Percentiles rank a stretch among this genome's conserved stretches.
Evolutionary conservation across 2,797 vertebrate genomes (phyloP).

Genomic region (Halcyon leucocephala): DNA sequence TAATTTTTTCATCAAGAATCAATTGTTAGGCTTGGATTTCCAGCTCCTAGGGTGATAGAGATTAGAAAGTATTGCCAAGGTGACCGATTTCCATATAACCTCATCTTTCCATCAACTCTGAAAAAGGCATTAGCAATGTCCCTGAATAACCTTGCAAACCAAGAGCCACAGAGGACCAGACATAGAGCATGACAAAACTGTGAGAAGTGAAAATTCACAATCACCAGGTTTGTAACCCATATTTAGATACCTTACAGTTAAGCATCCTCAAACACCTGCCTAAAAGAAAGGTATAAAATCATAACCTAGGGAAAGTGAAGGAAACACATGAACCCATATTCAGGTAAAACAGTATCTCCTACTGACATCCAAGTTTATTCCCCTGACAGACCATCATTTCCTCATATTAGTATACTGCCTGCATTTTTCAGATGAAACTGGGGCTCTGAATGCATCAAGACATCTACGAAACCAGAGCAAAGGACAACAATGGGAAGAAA

Average conservation of each 20-base stretch:
- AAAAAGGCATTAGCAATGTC: slow-evolving; percentile 27
- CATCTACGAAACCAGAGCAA: not conserved
- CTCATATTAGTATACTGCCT: not conserved
- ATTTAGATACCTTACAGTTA: not conserved
- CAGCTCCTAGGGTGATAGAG: slow-evolving; percentile 32
- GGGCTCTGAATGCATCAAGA: not conserved
- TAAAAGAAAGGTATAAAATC: not conserved
- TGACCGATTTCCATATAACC: slow-evolving; percentile 63
- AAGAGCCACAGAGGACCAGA: not conserved
- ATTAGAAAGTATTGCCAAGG: slow-evolving; percentile 61
- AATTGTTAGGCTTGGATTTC: slow-evolving; percentile 64
- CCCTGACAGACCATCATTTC: not conserved
- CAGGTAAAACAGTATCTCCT: not conserved
- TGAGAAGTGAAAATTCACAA: not conserved
- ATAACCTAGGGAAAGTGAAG: not conserved
- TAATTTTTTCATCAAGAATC: slow-evolving; percentile 72
- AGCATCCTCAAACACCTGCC: not conserved
- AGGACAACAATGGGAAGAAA: not conserved
- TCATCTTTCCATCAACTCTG: slow-evolving; percentile 45
- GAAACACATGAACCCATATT: not conserved
- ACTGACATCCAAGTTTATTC: not conserved
- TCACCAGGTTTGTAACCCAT: not conserved
- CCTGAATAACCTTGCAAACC: slow-evolving; percentile 45
- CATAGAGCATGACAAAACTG: not conserved
- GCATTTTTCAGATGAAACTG: not conserved